Percentiles rank a stretch among this genome's conserved stretches.
Conservation (phyloP, 2,113 vertebrate species). For the Lasiurus cinereus region DNA sequence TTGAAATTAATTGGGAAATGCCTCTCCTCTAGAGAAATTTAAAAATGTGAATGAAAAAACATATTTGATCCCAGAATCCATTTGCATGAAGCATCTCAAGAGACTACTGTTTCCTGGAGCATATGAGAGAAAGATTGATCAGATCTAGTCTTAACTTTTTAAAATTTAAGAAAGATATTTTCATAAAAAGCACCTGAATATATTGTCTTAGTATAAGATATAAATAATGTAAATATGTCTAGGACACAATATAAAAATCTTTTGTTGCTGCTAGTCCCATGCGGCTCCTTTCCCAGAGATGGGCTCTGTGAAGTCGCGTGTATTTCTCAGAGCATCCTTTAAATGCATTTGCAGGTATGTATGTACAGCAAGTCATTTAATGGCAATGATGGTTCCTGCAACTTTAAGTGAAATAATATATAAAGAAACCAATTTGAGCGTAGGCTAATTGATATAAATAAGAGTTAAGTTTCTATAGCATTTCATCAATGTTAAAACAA, state of each 20-base stretch:
- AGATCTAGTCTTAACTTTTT: not conserved
- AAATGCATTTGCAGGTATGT: not conserved
- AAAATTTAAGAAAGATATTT: not conserved
- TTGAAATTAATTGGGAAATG: constrained; percentile 4
- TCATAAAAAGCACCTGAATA: not conserved
- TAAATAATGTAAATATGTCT: not conserved
- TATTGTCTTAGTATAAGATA: not conserved
- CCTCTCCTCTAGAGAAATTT: not conserved
- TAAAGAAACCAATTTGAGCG: not conserved
- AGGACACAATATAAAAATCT: not conserved
- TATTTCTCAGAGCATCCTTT: too few species aligned
- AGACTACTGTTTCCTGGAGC: not conserved
- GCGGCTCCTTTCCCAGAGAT: not conserved
- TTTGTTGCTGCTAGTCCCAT: not conserved
- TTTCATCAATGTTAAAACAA: not conserved
- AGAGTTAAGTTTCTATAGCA: not conserved
- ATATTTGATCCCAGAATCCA: not conserved
- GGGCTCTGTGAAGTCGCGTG: not conserved
- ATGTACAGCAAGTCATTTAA: not conserved
- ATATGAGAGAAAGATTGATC: not conserved
- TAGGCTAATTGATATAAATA: not conserved
- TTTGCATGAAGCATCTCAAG: constrained; percentile 2
- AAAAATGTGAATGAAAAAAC: constrained; percentile 4
- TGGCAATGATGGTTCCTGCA: not conserved
- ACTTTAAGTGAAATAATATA: not conserved